Evolutionary conservation across 2,797 vertebrate species (phyloP).

Genomic region (Sphenopsis melanotis): DNA sequence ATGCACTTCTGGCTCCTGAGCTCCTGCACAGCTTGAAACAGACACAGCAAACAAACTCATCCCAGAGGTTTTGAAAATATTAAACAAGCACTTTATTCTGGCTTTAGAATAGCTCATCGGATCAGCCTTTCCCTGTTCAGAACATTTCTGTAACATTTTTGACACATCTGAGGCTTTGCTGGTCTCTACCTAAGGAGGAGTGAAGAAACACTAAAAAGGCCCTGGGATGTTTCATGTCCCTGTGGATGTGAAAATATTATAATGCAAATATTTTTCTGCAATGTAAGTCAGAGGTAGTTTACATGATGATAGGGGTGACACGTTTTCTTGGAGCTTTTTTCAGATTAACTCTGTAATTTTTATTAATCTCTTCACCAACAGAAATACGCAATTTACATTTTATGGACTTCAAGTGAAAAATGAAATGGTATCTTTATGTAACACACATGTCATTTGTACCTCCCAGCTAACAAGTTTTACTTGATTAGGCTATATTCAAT

Average conservation of each 20-base stretch:
- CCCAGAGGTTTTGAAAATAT: background rate
- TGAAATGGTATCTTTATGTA: background rate
- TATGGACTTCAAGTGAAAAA: background rate
- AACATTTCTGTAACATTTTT: background rate
- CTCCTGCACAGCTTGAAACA: background rate
- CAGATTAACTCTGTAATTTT: background rate
- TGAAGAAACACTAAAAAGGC: background rate
- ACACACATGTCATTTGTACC: background rate
- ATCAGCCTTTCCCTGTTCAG: background rate
- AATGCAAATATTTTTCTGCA: background rate
- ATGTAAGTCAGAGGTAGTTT: background rate
- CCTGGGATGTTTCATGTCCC: background rate
- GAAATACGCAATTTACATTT: background rate
- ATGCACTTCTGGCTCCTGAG: background rate
- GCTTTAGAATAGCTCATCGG: background rate
- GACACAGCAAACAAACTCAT: background rate
- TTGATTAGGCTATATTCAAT: background rate
- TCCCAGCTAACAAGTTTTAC: background rate
- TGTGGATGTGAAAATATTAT: background rate
- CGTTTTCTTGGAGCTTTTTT: background rate
- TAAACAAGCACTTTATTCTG: background rate
- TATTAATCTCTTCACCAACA: background rate
- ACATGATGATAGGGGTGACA: background rate
- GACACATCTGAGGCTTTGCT: background rate
- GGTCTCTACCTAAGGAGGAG: background rate